Evolutionary conservation across 2,113 vertebrate species (phyloP).

Genomic region (Sceloporus tristichus): DNA sequence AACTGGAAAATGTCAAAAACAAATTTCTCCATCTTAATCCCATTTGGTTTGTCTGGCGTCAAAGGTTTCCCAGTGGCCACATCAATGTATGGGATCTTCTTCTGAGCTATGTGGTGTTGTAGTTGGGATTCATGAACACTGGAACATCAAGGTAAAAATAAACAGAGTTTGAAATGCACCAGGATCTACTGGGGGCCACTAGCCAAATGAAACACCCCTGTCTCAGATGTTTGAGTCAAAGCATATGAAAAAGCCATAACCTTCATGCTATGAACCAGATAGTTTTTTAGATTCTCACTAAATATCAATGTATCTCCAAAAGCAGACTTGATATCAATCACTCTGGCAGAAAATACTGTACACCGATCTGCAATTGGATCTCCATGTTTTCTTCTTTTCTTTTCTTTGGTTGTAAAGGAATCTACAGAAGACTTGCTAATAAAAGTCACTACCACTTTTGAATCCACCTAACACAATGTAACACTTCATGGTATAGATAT

Average conservation of each 20-base stretch:
- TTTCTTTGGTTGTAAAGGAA: background rate
- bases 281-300: background rate
- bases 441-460: background rate
- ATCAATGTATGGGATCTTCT: slow-evolving; percentile 93
- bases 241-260: background rate
- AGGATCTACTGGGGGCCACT: background rate
- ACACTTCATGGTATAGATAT: background rate
- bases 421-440: background rate
- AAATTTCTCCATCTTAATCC: slow-evolving; percentile 99
- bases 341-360: background rate
- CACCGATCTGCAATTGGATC: too few species aligned
- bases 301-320: background rate
- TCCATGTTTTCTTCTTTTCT: background rate
- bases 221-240: background rate
- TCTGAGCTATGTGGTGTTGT: slow-evolving; percentile 95
- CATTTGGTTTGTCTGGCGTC: slow-evolving; percentile 94
- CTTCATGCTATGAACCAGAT: background rate
- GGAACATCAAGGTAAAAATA: slow-evolving; percentile 2
- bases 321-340: background rate
- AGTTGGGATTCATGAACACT: slow-evolving; percentile 90
- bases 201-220: background rate
- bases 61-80: slow-evolving; percentile 80
- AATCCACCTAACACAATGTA: too few species aligned
- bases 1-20: slow-evolving; percentile 99
- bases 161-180: background rate